A percentile compares a stretch with the other conserved stretches of the same genome.
Evolutionary conservation across 2,113 vertebrate species (phyloP).

Genomic region (Otus sunia): DNA sequence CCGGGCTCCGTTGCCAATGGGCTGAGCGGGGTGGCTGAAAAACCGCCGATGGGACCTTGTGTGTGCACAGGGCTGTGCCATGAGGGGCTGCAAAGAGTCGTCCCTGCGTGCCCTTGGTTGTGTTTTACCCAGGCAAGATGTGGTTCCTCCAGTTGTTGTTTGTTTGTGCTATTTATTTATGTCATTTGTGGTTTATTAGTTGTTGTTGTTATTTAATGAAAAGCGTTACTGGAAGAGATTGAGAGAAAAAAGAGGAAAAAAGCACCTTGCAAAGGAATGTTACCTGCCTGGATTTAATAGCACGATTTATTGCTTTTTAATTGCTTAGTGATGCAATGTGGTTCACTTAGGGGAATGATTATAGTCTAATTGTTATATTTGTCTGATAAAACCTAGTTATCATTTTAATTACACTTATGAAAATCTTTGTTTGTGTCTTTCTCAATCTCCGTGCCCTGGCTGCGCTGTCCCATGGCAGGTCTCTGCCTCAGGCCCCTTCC

Average conservation of each 20-base stretch:
- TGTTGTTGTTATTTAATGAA: background rate
- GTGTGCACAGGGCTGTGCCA: too few species aligned
- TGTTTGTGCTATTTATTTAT: too few species aligned
- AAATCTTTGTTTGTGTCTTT: background rate
- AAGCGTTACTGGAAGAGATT: background rate
- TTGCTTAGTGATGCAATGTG: background rate
- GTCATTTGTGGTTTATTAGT: too few species aligned
- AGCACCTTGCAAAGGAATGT: background rate
- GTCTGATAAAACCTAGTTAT: background rate
- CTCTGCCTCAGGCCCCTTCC: fast-evolving
- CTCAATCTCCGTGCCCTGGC: fast-evolving
- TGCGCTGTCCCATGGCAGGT: background rate
- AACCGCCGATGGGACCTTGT: fast-evolving
- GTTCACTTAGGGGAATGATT: background rate
- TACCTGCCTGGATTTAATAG: background rate
- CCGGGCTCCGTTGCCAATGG: fast-evolving
- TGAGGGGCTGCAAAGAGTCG: background rate
- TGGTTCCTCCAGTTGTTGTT: background rate
- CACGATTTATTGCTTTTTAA: background rate
- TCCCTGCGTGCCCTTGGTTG: fast-evolving
- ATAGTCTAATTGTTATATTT: background rate
- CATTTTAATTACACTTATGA: background rate
- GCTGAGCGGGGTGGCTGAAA: too few species aligned
- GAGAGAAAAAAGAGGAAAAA: too few species aligned
- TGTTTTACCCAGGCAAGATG: too few species aligned